Evolutionary conservation across 92 coral and sea anemone species (phyloP), one percentile per base, ranked within the genome.

Genomic region (Umimayanthus kanabou): DNA sequence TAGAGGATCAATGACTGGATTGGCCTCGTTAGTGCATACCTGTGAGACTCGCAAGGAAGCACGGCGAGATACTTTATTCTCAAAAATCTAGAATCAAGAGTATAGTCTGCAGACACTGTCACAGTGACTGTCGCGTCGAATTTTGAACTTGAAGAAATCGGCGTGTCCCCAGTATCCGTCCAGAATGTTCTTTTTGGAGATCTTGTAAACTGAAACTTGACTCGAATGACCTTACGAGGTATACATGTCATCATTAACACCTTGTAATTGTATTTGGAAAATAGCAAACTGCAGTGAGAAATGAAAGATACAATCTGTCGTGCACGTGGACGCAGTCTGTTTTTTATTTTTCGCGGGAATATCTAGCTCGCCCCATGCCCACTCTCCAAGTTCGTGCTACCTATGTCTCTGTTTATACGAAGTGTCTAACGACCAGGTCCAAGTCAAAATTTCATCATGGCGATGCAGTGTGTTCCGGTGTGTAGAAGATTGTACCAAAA

Each of bases 391-490:
- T 4, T 30, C 4, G 67, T 61, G 67, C 47, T 4, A 42, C 2
- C 53, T 43, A 69, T 39, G 8, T 14, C 29, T 73, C 3, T 9
- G 70, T 73, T 72, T 18, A 85, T 20, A 75, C 18, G 73, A 75
- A 55, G 88, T 74, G 26, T 33, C 30, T 43, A 10, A 10, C 3
- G 80, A 40, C 15, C 33, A 33, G 29, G 3, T 50, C 55, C 47
- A 70, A 53, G n/a, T n/a, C n/a, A n/a, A 30, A n/a, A n/a, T 64
- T 85, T 64, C 87, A 72, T 75, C 80, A 88, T 88, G 90, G 90
- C 90, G 90, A 7, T 82, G 15, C n/a, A n/a, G n/a, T 49, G 43
- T 30, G 39, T 30, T 39, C 23, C 81, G 78, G 23, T 28, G 9
- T 80, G 87, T 39, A 25, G 87, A 18, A 67, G 87, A 67, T 49